Evolutionary conservation across 2,888 invertebrate genomes (phyloP).

Genomic region (Timema podura): DNA sequence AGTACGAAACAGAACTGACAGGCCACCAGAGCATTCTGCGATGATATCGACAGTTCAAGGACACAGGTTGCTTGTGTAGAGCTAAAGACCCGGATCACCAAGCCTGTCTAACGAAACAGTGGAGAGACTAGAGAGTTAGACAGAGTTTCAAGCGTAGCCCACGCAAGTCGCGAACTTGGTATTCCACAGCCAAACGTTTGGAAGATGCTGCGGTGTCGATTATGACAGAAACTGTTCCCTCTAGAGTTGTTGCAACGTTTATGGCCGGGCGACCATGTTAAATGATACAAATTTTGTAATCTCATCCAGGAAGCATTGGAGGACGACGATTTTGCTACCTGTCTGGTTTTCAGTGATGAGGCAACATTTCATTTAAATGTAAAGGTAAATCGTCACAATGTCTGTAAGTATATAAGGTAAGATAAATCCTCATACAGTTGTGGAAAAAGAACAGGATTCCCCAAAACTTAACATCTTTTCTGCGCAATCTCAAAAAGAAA

Average conservation of each 20-base stretch:
- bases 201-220: too few relatives aligned
- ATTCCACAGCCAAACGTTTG: too few relatives aligned
- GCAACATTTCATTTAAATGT: not conserved
- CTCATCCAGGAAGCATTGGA: not conserved
- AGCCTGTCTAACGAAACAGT: not conserved
- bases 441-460: not conserved
- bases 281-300: not conserved
- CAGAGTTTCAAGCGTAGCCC: too few relatives aligned
- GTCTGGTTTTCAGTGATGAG: conserved; percentile 3
- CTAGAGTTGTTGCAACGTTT: too few relatives aligned
- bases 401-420: not conserved
- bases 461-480: not conserved
- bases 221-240: too few relatives aligned
- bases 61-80: not conserved
- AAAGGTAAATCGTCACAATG: not conserved
- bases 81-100: not conserved
- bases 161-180: too few relatives aligned
- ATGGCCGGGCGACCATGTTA: not conserved
- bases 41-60: conserved; percentile 1
- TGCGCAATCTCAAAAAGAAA: not conserved
- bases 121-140: not conserved
- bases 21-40: not conserved
- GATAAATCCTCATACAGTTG: not conserved
- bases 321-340: not conserved
- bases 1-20: not conserved